Conservation (phyloP, 1,140 invertebrate species). For the Nomia melanderi region DNA sequence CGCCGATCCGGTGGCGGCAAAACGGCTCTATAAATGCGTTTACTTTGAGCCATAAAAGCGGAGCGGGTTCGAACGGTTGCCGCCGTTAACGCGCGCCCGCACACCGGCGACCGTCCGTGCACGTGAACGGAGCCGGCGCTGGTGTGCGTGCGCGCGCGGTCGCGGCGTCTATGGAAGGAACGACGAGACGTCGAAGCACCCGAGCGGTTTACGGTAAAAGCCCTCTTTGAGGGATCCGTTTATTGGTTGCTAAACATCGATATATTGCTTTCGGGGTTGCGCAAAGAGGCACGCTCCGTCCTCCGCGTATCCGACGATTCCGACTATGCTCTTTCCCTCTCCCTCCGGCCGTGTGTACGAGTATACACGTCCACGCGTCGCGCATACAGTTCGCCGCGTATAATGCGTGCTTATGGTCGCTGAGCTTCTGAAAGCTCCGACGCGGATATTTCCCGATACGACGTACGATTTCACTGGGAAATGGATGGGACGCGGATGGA, state of each 20-base stretch:
- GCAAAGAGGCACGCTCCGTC: slow-evolving; percentile 70
- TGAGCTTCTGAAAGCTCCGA: slow-evolving; percentile 76
- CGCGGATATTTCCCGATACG: slow-evolving; percentile 48
- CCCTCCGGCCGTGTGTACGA: slow-evolving; percentile 40
- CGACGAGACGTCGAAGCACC: slow-evolving; percentile 68
- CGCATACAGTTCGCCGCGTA: background rate
- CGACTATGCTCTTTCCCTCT: slow-evolving; percentile 55
- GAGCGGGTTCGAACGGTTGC: slow-evolving; percentile 70
- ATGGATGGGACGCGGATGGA: too few species aligned
- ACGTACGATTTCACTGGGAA: too few species aligned
- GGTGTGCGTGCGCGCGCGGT: background rate
- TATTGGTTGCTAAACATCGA: slow-evolving; percentile 82
- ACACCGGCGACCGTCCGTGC: background rate
- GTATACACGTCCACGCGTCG: slow-evolving; percentile 15
- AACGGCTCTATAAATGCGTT: slow-evolving; percentile 80
- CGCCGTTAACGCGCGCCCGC: slow-evolving; percentile 67
- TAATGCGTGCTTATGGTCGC: slow-evolving; percentile 60
- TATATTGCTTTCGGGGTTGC: slow-evolving; percentile 79
- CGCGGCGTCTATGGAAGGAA: slow-evolving; percentile 51
- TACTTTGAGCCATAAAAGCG: slow-evolving; percentile 80
- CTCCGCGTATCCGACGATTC: slow-evolving; percentile 56
- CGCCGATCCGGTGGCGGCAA: slow-evolving; percentile 66
- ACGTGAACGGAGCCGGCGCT: background rate
- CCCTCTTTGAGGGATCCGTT: slow-evolving; percentile 80
- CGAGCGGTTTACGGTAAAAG: slow-evolving; percentile 77